Percentiles rank a stretch among this genome's conserved stretches.
Conservation (phyloP, 35 echinoderm and acorn worm species). For the Nesometra sesokonis region DNA sequence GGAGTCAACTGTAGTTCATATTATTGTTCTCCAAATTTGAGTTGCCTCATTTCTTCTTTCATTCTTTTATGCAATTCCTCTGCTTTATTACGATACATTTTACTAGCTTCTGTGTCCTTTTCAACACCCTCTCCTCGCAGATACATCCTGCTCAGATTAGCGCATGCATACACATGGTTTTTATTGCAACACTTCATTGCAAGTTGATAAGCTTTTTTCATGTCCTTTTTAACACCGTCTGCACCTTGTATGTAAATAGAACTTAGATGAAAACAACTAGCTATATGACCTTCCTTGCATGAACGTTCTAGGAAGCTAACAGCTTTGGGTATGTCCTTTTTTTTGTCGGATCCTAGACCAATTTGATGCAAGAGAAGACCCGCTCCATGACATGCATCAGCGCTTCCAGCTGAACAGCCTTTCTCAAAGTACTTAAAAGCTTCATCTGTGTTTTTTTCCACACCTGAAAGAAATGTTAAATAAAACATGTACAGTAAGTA, state of each 20-base stretch:
- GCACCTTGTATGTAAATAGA: neutral
- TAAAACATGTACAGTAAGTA: too few relatives aligned
- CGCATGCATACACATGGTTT: constrained; percentile 1
- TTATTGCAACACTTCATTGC: neutral
- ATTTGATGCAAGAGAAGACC: neutral
- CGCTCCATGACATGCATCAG: neutral
- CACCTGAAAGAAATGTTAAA: neutral
- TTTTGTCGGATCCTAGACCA: neutral
- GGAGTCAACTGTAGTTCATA: too few relatives aligned
- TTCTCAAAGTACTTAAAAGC: neutral
- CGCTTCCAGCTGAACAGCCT: neutral
- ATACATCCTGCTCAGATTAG: constrained; percentile 6
- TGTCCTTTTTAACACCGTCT: neutral
- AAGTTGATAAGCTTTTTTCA: neutral
- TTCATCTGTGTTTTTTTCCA: constrained; percentile 1
- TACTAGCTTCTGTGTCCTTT: neutral
- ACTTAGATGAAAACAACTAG: constrained; percentile 4
- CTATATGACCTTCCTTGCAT: neutral
- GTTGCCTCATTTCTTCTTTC: neutral
- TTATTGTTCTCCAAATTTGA: constrained; percentile 15
- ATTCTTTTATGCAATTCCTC: neutral
- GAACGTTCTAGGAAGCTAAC: neutral
- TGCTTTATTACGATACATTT: neutral
- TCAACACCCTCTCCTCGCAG: neutral
- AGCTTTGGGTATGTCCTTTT: neutral